phyloP scores from a whole-genome alignment of 2,888 invertebrate genomes.

The Bugulina stolonifera region DNA sequence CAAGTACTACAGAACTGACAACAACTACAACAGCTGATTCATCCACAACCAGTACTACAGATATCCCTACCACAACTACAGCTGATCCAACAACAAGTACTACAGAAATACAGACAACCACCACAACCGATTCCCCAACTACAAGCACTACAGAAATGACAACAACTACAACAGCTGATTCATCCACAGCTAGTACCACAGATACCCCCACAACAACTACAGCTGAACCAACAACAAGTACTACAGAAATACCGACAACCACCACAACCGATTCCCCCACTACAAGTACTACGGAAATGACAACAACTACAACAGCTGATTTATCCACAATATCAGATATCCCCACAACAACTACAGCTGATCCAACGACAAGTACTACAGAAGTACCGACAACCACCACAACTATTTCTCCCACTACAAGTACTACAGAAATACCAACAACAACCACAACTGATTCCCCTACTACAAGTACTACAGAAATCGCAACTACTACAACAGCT shows the following conservation, averaged over 20 bases:
- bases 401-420: background rate
- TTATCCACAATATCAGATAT: background rate
- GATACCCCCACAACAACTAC: background rate
- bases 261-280: background rate
- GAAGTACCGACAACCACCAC: background rate
- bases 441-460: background rate
- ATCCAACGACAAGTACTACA: background rate
- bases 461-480: background rate
- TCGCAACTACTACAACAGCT: background rate
- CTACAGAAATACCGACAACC: background rate
- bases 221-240: background rate
- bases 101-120: background rate
- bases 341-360: background rate
- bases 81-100: background rate
- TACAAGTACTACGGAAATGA: background rate
- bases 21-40: background rate
- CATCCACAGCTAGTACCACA: background rate
- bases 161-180: background rate
- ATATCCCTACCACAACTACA: background rate
- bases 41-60: background rate
- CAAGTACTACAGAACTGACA: background rate
- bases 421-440: background rate
- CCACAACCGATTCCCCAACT: background rate
- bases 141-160: background rate
- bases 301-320: background rate